These are phyloP conservation scores for Cydia splendana DNA, from an alignment of 1,140 invertebrate species.

Conservation along the genomic window DNA sequence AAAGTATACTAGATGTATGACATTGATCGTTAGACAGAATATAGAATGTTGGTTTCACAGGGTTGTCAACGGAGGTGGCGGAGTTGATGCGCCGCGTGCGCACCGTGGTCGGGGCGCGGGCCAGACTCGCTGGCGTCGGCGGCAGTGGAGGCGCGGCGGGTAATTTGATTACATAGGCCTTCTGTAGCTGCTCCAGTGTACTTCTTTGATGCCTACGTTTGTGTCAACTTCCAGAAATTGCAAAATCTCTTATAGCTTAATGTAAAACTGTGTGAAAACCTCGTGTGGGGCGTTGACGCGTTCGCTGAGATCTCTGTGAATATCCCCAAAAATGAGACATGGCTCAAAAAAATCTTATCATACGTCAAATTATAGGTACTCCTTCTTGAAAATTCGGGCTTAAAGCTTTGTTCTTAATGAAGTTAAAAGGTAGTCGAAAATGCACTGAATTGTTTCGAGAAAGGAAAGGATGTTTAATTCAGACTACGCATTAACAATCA, in stretches of 20 bases:
- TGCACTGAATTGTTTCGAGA: too few species aligned
- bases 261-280: constrained; percentile 89
- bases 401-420: too few species aligned
- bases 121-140: constrained; percentile 93
- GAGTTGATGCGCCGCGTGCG: constrained; percentile 95
- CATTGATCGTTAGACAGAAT: too few species aligned
- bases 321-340: constrained; percentile 94
- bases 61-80: constrained; percentile 93
- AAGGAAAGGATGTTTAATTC: too few species aligned
- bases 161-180: neutral
- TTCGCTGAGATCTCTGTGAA: constrained; percentile 93
- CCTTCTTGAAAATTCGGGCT: too few species aligned
- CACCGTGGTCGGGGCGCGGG: constrained; percentile 96
- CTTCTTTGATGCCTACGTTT: too few species aligned
- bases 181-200: neutral
- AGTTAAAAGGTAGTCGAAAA: too few species aligned
- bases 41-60: constrained; percentile 60
- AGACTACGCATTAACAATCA: too few species aligned
- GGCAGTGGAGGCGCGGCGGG: constrained; percentile 67
- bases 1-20: too few species aligned
- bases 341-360: constrained; percentile 81
- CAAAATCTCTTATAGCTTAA: constrained; percentile 87
- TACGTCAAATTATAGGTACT: too few species aligned
- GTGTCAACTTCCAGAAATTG: too few species aligned
- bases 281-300: constrained; percentile 90